Evolutionary conservation across 2,888 invertebrate species (phyloP), one percentile per base, ranked within the genome.

Genomic region (Drosophila lacicola): DNA sequence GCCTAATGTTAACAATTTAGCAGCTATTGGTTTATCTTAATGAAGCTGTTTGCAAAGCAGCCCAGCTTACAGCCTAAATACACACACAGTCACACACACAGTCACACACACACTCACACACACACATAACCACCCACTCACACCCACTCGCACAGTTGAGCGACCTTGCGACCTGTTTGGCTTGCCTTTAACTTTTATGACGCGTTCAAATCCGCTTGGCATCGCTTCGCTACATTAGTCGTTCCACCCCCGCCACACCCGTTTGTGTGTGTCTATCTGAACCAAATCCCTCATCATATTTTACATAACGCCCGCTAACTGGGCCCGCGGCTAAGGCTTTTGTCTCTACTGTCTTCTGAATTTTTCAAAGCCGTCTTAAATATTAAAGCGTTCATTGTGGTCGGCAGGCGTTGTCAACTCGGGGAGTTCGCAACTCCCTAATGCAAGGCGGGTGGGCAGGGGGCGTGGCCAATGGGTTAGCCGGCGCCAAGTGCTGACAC

Each of bases 11-110:
- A 85, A 85, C 85, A 85, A 85, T 89, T 85, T 85, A 89, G 88
- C 89, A 80, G 88, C 88, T 82, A 85, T 85, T 85, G 89, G 85
- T 85, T 85, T 89, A 89, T 85, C 85, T 87, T 84, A 85, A 85
- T 85, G 89, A 85, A 85, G 89, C 89, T 74, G 87, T 87, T 84
- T 87, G 61, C 61, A 19, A 37, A 29, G 3, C 36, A 45, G 51
- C 29, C 64, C 42, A 19, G 47, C 14, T 42, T 36, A 13, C 13
- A 63, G 54, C 82, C 79, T 67, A 84, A 87, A 73, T 66, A 87
- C 73, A 81, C 81, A 33, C 51, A 39, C 54, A 46, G 60, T 29
- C 47, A 47, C 39, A 63, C 49, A 54, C 19, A 41, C 51, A 58
- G 14, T 44, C 45, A 63, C 46, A 54, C 19, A 41, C 51, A 58